These are phyloP conservation scores for Arctia plantaginis DNA, from an alignment of 2,888 invertebrate genomes.

Conservation along the genomic window DNA sequence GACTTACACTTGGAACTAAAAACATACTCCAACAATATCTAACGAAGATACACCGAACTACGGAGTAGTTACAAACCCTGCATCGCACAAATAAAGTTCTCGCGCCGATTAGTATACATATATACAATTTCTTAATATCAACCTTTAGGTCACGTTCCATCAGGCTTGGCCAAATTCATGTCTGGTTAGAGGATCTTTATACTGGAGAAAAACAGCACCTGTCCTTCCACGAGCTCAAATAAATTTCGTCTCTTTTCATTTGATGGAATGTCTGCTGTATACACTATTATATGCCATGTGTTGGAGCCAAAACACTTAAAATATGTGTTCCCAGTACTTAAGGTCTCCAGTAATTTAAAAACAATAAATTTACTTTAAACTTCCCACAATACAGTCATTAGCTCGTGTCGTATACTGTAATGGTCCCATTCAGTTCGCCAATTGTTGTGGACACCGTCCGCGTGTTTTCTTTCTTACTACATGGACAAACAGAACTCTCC, in stretches of 20 bases:
- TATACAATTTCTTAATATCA: too few relatives aligned
- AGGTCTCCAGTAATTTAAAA: not conserved
- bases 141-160: not conserved
- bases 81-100: too few relatives aligned
- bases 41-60: too few relatives aligned
- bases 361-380: conserved; percentile 10
- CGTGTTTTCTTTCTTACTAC: conserved; percentile 39
- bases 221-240: not conserved
- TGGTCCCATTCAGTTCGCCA: conserved; percentile 37
- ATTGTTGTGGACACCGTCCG: conserved; percentile 43
- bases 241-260: not conserved
- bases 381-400: not conserved
- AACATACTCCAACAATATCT: too few relatives aligned
- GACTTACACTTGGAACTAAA: too few relatives aligned
- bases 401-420: conserved; percentile 38
- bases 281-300: not conserved
- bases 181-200: not conserved
- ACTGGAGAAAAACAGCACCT: too few relatives aligned
- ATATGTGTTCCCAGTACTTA: not conserved
- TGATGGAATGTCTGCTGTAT: not conserved
- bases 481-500: conserved; percentile 40
- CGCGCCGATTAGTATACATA: too few relatives aligned
- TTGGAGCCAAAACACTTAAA: conserved; percentile 1
- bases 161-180: not conserved
- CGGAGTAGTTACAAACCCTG: too few relatives aligned